Percentiles rank a stretch among this genome's conserved stretches.
phyloP scores from a whole-genome alignment of 2,113 vertebrate species.

The Apeltes quadracus region DNA sequence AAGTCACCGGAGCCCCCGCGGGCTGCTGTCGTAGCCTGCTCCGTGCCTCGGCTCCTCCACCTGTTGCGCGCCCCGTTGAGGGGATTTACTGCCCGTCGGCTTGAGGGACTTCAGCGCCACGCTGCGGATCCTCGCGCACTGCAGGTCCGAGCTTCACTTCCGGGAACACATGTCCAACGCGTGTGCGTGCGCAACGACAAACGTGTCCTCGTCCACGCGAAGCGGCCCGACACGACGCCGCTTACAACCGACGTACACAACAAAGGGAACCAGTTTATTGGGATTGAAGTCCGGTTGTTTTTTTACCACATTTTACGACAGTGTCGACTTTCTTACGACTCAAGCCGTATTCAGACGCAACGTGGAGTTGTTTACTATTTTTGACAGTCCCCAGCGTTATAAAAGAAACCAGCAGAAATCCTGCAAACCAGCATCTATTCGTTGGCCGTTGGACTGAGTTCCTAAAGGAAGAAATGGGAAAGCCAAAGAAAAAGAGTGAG shows the following conservation, averaged over 20 bases:
- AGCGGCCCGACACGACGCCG: neutral
- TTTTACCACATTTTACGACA: conserved; percentile 68
- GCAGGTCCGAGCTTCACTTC: neutral
- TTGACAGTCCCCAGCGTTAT: neutral
- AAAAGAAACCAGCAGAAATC: neutral
- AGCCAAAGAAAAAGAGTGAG: conserved; percentile 83
- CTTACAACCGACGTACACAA: no score
- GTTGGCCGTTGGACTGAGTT: neutral
- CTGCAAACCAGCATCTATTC: neutral
- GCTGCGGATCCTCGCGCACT: neutral
- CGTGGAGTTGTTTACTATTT: conserved; percentile 65
- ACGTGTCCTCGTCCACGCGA: neutral
- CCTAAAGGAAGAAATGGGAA: conserved; percentile 72
- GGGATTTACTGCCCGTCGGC: conserved; percentile 53
- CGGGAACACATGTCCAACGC: no score
- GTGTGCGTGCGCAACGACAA: neutral
- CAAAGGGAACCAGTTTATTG: fast-evolving
- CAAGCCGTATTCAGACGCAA: conserved; percentile 25
- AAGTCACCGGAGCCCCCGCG: no score
- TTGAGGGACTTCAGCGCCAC: conserved; percentile 28
- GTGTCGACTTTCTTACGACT: neutral
- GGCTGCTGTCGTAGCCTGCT: neutral
- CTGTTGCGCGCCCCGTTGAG: conserved; percentile 79
- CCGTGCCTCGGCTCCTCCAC: conserved; percentile 57
- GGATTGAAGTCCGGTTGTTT: neutral